Percentiles rank a stretch among this genome's conserved stretches.
These are phyloP conservation scores for Limonius californicus DNA, from an alignment of 1,140 invertebrate genomes.

Conservation along the genomic window DNA sequence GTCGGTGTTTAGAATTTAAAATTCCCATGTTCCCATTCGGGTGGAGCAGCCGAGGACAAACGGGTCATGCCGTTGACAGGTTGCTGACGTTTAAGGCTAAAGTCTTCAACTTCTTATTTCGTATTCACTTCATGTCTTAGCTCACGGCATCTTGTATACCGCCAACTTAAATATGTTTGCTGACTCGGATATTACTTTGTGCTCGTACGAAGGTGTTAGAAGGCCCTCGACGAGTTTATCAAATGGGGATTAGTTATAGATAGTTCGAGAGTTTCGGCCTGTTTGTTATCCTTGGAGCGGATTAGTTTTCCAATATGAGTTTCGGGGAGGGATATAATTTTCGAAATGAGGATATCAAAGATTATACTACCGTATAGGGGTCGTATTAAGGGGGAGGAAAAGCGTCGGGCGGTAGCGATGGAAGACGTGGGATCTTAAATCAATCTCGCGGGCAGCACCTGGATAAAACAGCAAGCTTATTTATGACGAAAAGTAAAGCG, in stretches of 20 bases:
- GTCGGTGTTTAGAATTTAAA: conserved; percentile 1
- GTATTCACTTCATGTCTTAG: conserved; percentile 14
- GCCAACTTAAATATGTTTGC: conserved; percentile 12
- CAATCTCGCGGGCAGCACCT: too few relatives aligned
- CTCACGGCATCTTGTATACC: conserved; percentile 6
- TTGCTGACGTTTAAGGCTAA: conserved; percentile 1
- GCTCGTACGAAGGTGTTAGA: conserved; percentile 1
- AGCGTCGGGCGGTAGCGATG: too few relatives aligned
- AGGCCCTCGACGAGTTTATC: not conserved
- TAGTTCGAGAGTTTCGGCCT: too few relatives aligned
- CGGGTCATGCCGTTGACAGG: conserved; percentile 8
- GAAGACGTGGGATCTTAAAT: too few relatives aligned
- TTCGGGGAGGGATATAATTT: too few relatives aligned
- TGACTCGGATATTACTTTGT: conserved; percentile 8
- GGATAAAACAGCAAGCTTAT: too few relatives aligned
- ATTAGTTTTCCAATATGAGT: conserved; percentile 3
- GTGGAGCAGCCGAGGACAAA: not conserved
- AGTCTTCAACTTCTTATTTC: conserved; percentile 17
- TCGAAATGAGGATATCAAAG: not conserved
- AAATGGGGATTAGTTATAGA: not conserved
- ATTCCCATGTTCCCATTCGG: not conserved
- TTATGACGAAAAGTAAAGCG: too few relatives aligned
- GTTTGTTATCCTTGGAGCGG: too few relatives aligned
- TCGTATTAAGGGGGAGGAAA: not conserved
- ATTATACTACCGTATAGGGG: not conserved